phyloP scores from a whole-genome alignment of 2,888 invertebrate genomes.

The Aspidiotus rigidus region DNA sequence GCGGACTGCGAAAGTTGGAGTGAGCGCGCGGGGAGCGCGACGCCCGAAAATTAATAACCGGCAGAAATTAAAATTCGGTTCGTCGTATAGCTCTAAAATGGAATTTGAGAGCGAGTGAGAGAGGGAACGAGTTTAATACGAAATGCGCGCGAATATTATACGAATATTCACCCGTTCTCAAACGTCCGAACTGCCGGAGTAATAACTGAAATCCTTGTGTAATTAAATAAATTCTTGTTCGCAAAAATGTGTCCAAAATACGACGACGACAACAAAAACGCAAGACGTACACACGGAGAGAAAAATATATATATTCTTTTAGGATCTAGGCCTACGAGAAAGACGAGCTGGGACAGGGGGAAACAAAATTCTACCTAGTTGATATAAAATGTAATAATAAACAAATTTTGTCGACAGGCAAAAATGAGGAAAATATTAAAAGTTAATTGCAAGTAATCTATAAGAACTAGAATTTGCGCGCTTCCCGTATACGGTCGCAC shows the following conservation, averaged over 20 bases:
- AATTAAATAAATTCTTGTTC: constrained; percentile 31
- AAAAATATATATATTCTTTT: too few relatives aligned
- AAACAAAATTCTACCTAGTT: neutral
- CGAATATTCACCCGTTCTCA: constrained; percentile 12
- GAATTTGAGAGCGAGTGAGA: constrained; percentile 24
- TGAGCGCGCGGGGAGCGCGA: constrained; percentile 14
- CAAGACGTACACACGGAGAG: too few relatives aligned
- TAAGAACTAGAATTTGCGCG: too few relatives aligned
- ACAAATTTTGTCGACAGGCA: neutral
- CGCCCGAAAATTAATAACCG: constrained; percentile 32
- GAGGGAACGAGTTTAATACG: constrained; percentile 14
- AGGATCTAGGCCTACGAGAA: neutral
- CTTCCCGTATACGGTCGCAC: too few relatives aligned
- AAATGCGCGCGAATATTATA: constrained; percentile 12
- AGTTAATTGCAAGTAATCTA: constrained; percentile 1
- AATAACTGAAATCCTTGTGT: constrained; percentile 27
- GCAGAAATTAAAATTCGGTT: constrained; percentile 32
- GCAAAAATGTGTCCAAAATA: neutral
- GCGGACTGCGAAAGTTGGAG: neutral
- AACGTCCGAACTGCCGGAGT: constrained; percentile 25
- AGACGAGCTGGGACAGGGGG: neutral
- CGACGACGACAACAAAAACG: too few relatives aligned
- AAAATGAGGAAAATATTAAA: constrained; percentile 1
- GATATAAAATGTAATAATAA: constrained; percentile 2
- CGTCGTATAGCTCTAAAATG: constrained; percentile 19